Percentiles rank a stretch among this genome's conserved stretches.
phyloP scores from a whole-genome alignment of 2,797 vertebrate genomes.

The Lophius americanus region DNA sequence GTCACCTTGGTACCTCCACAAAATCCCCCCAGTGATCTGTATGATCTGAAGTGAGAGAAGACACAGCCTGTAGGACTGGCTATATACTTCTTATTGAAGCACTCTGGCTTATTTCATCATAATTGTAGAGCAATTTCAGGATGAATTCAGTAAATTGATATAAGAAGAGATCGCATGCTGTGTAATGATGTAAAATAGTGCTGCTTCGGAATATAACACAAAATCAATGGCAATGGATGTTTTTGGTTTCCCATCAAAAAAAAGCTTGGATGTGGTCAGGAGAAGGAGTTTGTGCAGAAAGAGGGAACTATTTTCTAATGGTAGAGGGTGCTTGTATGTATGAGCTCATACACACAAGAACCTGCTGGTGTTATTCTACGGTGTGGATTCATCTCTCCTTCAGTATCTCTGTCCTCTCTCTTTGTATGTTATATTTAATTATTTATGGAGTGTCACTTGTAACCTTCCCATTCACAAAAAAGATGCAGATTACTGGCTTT shows the following conservation, averaged over 20 bases:
- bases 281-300: neutral
- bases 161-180: slow-evolving; percentile 25
- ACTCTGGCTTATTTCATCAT: slow-evolving; percentile 45
- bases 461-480: neutral
- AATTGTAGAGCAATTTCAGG: slow-evolving; percentile 22
- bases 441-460: neutral
- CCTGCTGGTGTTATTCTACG: too few species aligned
- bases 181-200: slow-evolving; percentile 38
- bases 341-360: too few species aligned
- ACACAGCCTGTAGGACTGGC: slow-evolving; percentile 37
- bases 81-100: slow-evolving; percentile 49
- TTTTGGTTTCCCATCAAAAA: slow-evolving; percentile 35
- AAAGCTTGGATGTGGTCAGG: neutral
- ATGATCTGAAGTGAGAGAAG: slow-evolving; percentile 41
- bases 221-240: slow-evolving; percentile 48
- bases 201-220: slow-evolving; percentile 42
- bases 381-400: too few species aligned
- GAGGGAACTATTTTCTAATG: neutral
- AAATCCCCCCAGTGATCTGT: slow-evolving; percentile 22
- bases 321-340: too few species aligned
- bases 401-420: neutral
- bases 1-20: slow-evolving; percentile 38
- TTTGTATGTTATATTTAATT: slow-evolving; percentile 12
- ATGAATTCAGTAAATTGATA: slow-evolving; percentile 27
- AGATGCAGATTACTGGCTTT: neutral